Base-by-base conservation (phyloP, 1,140 invertebrate species). In the Homarus americanus region DNA sequence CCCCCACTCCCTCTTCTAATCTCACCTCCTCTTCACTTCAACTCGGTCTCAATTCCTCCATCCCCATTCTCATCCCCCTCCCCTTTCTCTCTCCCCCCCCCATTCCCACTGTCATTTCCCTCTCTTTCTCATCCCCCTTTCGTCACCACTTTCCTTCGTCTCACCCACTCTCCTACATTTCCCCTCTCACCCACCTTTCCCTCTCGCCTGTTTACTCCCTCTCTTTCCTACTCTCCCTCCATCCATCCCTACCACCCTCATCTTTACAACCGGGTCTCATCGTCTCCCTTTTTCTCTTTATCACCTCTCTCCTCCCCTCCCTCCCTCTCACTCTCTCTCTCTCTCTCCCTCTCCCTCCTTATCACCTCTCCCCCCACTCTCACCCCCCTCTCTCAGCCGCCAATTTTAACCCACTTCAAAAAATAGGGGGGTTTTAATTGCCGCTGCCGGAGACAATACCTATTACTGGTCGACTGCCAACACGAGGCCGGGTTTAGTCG, bases 351-450 rank as follows among this genome's bases (percentile, higher is more conserved):
- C 40, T 80, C 40, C 0, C 49, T 32, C 49, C 40, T 49, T 32
- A n/a, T 24, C 24, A 24, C 41, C 28, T 40, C 32, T 4, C 38
- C n/a, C 41, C 40, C 17, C 36, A 28, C 44, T 49, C 44, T 32
- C 20, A 5, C 20, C 1, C 24, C 24, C 40, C 28, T 34, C 73
- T 1, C 73, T 34, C 34, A 73, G 5, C 69, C 28, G 2, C 75
- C 44, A 78, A 78, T 78, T 78, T 78, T 44, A 78, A 40, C 36
- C 75, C 75, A 41, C 75, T 78, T 44, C 17, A 17, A 41, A 78
- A 41, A 78, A 78, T n/a, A n/a, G n/a, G 20, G 36, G 17, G 20
- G 5, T 41, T 41, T 40, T 78, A 78, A 78, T 78, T 78, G 75
- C 75, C 41, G 20, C 44, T 38, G 40, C 44, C 36, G 75, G 40